phyloP scores from a whole-genome alignment of 2,888 invertebrate genomes.

The Drosophila pegasa region DNA sequence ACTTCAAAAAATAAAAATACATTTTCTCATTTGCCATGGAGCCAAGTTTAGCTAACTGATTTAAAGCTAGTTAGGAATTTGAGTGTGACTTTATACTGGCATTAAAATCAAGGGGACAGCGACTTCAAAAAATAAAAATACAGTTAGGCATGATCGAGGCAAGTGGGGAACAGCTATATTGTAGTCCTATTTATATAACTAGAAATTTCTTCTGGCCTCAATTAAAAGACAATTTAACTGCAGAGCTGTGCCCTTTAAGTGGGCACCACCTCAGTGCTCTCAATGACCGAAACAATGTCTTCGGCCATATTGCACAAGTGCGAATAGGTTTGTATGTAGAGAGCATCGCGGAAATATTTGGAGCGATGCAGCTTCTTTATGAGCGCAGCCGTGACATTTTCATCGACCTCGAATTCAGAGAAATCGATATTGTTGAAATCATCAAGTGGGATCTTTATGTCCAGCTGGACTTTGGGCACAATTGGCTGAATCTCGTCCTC shows the following conservation, averaged over 20 bases:
- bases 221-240: background rate
- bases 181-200: background rate
- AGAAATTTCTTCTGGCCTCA: constrained; percentile 1
- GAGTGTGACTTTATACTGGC: constrained; percentile 1
- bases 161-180: background rate
- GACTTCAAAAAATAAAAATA: background rate
- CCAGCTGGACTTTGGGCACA: background rate
- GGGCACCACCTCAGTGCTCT: constrained; percentile 67
- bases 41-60: background rate
- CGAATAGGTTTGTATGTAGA: constrained; percentile 81
- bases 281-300: constrained; percentile 80
- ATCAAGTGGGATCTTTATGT: background rate
- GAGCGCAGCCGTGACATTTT: constrained; percentile 33
- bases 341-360: constrained; percentile 71
- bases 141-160: too few relatives aligned
- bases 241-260: constrained; percentile 9
- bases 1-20: background rate
- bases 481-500: constrained; percentile 7
- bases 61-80: background rate
- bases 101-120: background rate
- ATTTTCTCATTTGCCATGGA: background rate
- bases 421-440: background rate
- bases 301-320: constrained; percentile 75
- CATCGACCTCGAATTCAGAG: constrained; percentile 14
- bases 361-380: constrained; percentile 55